Base-by-base conservation (phyloP, 2,113 vertebrate species). In the Dunckerocampus dactyliophorus region DNA sequence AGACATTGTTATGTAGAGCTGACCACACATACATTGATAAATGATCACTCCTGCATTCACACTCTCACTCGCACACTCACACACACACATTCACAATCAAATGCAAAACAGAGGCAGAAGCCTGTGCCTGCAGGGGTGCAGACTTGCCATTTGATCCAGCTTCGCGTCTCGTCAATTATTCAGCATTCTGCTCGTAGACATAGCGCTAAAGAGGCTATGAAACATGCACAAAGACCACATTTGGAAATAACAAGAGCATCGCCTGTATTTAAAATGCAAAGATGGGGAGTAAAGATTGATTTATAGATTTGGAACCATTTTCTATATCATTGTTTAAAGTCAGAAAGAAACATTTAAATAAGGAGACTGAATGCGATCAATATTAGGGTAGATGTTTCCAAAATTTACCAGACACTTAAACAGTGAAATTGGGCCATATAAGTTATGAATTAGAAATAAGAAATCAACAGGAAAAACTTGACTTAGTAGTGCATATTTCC, bases 81-180 rank as follows among this genome's bases (percentile, higher is more conserved):
- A 47, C 56, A 20, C 19, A 55, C 34, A 10, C 47, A 19, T 53
- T 22, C 56, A 47, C 55, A 76, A 56, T 12, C 50, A 60, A 37
- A 52, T 47, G 7, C 61, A 15, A 56, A 20, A 78, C 46, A 49
- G n/a, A 45, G 58, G 71, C 67, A 68, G 64, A 81, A 67, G 62
- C 42, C 49, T 71, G 61, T 21, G 45, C 72, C 67, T 62, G 73
- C 65, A 67, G 63, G 79, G 75, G 88, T 63, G 75, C 69, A 80
- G 71, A 72, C 69, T 71, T 54, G 64, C 66, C 17, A 79, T 90
- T 89, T 91, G 87, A 91, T 90, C 83, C 82, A 72, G 73, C 75
- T 87, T 72, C 59, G 67, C 56, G 55, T 79, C 75, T 88, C 67
- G 55, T 90, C 79, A 89, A 90, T 90, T 88, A 92, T 90, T 90